Evolutionary conservation across 1,140 invertebrate genomes (phyloP), one percentile per base, ranked within the genome.

Genomic region (Neomicropteryx cornuta): DNA sequence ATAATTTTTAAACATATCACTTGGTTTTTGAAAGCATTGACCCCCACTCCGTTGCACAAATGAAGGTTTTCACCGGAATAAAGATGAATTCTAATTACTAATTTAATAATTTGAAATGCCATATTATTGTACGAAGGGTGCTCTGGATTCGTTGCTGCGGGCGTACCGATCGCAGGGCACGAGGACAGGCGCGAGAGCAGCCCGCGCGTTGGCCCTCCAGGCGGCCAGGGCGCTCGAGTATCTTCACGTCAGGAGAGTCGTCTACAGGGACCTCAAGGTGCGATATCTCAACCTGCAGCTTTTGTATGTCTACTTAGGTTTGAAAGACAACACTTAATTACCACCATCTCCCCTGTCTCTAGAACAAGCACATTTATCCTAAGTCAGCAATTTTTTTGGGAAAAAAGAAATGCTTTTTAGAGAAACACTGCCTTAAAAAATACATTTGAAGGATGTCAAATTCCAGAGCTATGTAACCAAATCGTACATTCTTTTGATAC

Each of bases 151-250:
- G 17, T 76, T 83, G 5, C 69, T 98, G 6, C 77, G 81, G 10
- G 77, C 86, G 53, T 94, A 93, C 60, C 65, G 83, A 44, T 70
- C 87, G 42, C 85, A 79, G 36, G 92, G 92, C 1, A 80, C 80
- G 0, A 79, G 79, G 46, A 68, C 98, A 5, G 77, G 83, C 14
- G 72, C 83, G 0, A 80, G 81, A 38, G 84, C 81, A 1, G 70
- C 96, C 2, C 89, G 94, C 48, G 77, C 85, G 16, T 74, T 94
- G 18, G 81, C 92, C 24, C 59, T 94, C 31, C 92, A 97, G 72
- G 81, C 93, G 5, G 88, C 92, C 0, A 84, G 90, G 53, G 94
- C 95, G 2, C 72, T 99, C 13, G 92, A 96, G 56, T 99, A 98
- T 65, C 69, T 99, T 3, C 96, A 99, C 67, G 79, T 87, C 17